Conservation (phyloP, 2,113 vertebrate species). For the Chaenogobius annularis region DNA sequence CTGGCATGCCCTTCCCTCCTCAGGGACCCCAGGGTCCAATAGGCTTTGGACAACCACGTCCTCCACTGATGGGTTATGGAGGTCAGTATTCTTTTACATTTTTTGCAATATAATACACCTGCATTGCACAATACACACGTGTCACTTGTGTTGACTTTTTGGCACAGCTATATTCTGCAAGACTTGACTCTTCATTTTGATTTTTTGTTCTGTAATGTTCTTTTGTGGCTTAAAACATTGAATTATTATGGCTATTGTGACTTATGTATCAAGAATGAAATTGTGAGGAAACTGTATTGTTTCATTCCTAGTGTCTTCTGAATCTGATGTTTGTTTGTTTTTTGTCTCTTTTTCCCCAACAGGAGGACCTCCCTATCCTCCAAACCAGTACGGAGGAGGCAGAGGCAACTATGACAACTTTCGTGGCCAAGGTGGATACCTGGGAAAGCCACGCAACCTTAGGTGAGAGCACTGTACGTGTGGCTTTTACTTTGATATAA, state of each 20-base stretch:
- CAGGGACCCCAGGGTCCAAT: slow-evolving; percentile 87
- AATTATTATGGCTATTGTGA: no score
- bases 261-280: no score
- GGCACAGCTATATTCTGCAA: no score
- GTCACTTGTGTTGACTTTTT: no score
- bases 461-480: slow-evolving; percentile 75
- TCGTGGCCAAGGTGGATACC: slow-evolving; percentile 86
- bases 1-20: slow-evolving; percentile 84
- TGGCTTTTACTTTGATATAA: slow-evolving; percentile 20
- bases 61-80: slow-evolving; percentile 87
- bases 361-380: slow-evolving; percentile 85
- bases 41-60: slow-evolving; percentile 88
- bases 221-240: no score
- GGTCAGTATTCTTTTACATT: slow-evolving; percentile 61
- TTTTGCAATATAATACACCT: no score
- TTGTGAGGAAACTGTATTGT: no score
- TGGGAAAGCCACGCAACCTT: slow-evolving; percentile 88
- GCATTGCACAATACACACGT: no score
- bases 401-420: slow-evolving; percentile 90
- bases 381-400: slow-evolving; percentile 84
- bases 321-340: neutral
- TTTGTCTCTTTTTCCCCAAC: slow-evolving; percentile 6
- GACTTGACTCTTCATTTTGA: no score
- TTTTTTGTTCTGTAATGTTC: neutral
- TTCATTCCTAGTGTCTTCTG: no score